Evolutionary conservation across 2,113 vertebrate species (phyloP).

Genomic region (Rhizomys pruinosus): DNA sequence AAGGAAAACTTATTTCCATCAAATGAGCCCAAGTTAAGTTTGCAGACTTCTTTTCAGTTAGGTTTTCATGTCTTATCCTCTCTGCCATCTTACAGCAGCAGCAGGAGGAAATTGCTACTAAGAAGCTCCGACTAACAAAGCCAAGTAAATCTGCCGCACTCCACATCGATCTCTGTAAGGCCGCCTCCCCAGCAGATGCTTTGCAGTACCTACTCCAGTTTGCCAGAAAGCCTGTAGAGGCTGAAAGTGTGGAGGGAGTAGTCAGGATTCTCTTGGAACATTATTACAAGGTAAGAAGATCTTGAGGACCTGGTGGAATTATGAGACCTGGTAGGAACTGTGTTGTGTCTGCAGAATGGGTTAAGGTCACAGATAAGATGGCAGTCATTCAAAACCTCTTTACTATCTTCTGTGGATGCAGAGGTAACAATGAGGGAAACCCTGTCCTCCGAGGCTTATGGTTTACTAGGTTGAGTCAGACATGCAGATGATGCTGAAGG

Average conservation of each 20-base stretch:
- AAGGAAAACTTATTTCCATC: conserved; percentile 10
- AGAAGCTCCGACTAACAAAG: conserved; percentile 96
- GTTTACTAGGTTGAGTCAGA: neutral
- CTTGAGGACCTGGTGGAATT: neutral
- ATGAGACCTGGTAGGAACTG: neutral
- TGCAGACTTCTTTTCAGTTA: neutral
- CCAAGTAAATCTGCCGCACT: conserved; percentile 97
- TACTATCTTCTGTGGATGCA: neutral
- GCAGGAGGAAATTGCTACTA: conserved; percentile 92
- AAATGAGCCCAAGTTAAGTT: neutral
- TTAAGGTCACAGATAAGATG: conserved; percentile 3
- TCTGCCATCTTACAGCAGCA: conserved; percentile 86
- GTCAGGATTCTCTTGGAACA: conserved; percentile 96
- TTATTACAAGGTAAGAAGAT: conserved; percentile 93
- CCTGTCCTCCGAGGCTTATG: neutral
- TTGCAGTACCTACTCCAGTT: conserved; percentile 97
- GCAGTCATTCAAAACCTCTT: neutral
- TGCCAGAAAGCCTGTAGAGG: conserved; percentile 94
- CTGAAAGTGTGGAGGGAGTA: conserved; percentile 96
- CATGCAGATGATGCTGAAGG: neutral
- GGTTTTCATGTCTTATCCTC: conserved; percentile 27
- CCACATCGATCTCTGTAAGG: conserved; percentile 96
- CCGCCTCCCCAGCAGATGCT: conserved; percentile 93
- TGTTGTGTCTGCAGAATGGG: neutral
- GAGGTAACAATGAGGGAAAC: conserved; percentile 14